Evolutionary conservation across 1,140 invertebrate genomes (phyloP), one percentile per base, ranked within the genome.

Genomic region (Cardiocondyla obscurior): DNA sequence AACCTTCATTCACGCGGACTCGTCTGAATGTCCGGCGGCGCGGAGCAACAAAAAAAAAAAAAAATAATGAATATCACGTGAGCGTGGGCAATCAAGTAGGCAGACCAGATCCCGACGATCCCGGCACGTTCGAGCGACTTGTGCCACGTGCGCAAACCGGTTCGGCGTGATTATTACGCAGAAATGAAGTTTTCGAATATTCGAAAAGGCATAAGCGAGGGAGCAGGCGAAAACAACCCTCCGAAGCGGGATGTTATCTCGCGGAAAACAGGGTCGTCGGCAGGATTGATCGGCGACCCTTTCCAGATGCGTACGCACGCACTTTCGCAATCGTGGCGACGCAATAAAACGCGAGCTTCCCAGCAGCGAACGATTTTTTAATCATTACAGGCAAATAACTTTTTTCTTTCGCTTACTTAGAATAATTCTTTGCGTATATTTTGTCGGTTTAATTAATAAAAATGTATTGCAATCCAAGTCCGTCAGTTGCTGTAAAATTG

Each of bases 61-160:
- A 82, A 60, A n/a, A n/a, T n/a, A n/a, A n/a, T n/a, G n/a, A n/a
- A n/a, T n/a, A n/a, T 82, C 81, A 46, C 51, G 30, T 44, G 42
- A 49, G 19, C 44, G 49, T 4, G 5, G 51, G 22, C 6, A 22
- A 19, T 30, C 7, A 62, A 19, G 19, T 25, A 62, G 58, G 33
- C 14, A 42, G 58, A 42, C 42, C 12, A 39, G 12, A 28, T 65
- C 19, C 44, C 33, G 69, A n/a, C n/a, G 33, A 39, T 60, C n/a
- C 16, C 19, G 51, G 2, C 58, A 69, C 62, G 10, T 64, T 79
- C 44, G 7, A 25, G 19, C 6, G 33, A 57, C 62, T 57, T 30
- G 22, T 46, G 86, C 64, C 85, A 85, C 51, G 82, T 62, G 69
- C 70, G 55, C 46, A 81, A 88, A 88, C 87, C 83, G 83, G 87